Conservation (phyloP, 2,888 invertebrate genomes). For the Malthinus flaveolus region DNA sequence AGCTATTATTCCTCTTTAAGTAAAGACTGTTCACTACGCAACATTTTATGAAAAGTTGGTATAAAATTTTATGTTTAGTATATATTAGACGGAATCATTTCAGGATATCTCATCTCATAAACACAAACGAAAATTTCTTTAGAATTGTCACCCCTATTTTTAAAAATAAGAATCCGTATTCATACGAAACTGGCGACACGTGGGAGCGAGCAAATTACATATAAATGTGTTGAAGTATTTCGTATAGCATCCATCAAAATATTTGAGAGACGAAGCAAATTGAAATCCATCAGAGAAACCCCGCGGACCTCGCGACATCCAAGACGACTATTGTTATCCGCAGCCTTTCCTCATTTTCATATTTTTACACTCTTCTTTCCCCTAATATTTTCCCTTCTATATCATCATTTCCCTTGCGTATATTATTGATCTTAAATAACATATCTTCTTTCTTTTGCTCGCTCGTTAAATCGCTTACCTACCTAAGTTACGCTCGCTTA, state of each 20-base stretch:
- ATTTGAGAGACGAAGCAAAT: constrained; percentile 49
- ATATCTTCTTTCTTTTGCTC: constrained; percentile 46
- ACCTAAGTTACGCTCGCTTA: background rate
- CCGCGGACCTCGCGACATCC: constrained; percentile 49
- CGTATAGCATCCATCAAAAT: constrained; percentile 34
- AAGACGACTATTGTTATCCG: constrained; percentile 51
- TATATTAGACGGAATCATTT: constrained; percentile 14
- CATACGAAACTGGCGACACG: constrained; percentile 26
- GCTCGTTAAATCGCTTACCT: constrained; percentile 18
- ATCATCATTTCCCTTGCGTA: constrained; percentile 47
- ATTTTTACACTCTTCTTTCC: constrained; percentile 42
- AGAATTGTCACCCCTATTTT: constrained; percentile 22
- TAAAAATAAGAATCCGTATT: constrained; percentile 23
- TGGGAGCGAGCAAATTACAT: constrained; percentile 36
- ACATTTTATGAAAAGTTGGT: background rate
- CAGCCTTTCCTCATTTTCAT: constrained; percentile 51
- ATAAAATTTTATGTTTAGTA: background rate
- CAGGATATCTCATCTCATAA: constrained; percentile 20
- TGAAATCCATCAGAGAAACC: constrained; percentile 53
- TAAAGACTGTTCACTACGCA: background rate
- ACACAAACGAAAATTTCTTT: constrained; percentile 24
- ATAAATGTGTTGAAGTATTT: constrained; percentile 36
- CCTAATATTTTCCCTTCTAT: constrained; percentile 42
- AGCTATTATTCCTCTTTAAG: too few relatives aligned
- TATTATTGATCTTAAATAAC: constrained; percentile 54